phyloP scores from a whole-genome alignment of 2,888 invertebrate genomes.

The Heterodera filipjevi region DNA sequence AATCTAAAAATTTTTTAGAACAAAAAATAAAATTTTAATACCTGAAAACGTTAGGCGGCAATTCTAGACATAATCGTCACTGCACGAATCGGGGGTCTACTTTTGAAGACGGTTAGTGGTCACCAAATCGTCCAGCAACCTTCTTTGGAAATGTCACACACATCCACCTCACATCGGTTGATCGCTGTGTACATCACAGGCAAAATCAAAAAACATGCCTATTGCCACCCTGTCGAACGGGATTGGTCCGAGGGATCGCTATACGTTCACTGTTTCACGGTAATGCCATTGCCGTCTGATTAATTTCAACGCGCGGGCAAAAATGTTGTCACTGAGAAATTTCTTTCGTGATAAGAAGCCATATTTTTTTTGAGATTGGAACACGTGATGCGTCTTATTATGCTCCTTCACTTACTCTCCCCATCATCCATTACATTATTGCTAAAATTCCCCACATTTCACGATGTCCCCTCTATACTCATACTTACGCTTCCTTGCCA shows the following conservation, averaged over 20 bases:
- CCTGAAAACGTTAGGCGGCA: conserved; percentile 17
- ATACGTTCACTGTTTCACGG: conserved; percentile 8
- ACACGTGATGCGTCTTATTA: too few relatives aligned
- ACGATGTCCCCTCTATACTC: too few relatives aligned
- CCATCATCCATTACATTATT: too few relatives aligned
- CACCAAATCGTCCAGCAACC: conserved; percentile 15
- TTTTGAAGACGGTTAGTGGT: conserved; percentile 10
- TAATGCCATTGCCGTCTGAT: not conserved
- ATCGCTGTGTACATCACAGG: not conserved
- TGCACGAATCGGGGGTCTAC: not conserved
- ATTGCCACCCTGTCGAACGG: not conserved
- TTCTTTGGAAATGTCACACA: conserved; percentile 10
- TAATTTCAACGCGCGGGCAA: conserved; percentile 15
- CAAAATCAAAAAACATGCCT: too few relatives aligned
- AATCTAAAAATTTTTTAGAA: not conserved
- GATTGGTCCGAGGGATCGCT: not conserved
- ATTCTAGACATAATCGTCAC: conserved; percentile 4
- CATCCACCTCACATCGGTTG: conserved; percentile 8
- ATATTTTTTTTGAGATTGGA: not conserved
- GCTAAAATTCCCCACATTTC: too few relatives aligned
- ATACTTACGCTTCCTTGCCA: too few relatives aligned
- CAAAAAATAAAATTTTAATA: not conserved
- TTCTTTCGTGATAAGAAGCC: not conserved
- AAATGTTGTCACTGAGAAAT: not conserved
- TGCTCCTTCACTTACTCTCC: too few relatives aligned